Evolutionary conservation across 2,888 invertebrate genomes (phyloP), one percentile per base, ranked within the genome.

Genomic region (Iphiclides podalirius): DNA sequence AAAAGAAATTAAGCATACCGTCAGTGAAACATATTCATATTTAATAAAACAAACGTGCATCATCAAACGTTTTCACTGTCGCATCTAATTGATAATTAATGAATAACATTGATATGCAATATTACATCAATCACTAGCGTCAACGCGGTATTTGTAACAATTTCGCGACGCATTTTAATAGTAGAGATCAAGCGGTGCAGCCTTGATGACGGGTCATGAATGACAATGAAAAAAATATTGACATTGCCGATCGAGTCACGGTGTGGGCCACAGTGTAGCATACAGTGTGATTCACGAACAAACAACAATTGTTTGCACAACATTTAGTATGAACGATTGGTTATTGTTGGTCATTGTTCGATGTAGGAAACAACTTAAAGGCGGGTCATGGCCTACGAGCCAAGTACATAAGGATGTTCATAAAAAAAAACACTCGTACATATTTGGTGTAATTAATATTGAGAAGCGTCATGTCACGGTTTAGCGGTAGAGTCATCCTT

Each of bases 311-410:
- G 36, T 43, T 49, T 49, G 35, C 39, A 28, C 38, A 34, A 34
- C 43, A 49, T 33, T 38, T 23, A 26, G 20, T 15, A 13, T 17
- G 16, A 37, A 16, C 15, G 17, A 49, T 49, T 34, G 39, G 34
- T 43, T 38, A 43, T 48, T 42, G 33, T 31, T 7, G 36, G 11
- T 47, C 38, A 38, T 48, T 43, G 48, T 38, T 41, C 42, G 20
- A 36, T 15, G 42, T 15, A 38, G 26, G 43, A 43, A 43, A 42
- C 28, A n/a, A 11, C 11, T n/a, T 23, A 8, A 17, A 14, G 13
- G 17, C n/a, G 20, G 36, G 20, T 12, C 14, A 37, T 14, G n/a
- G 26, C 26, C 26, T n/a, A 40, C n/a, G n/a, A n/a, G 14, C 28
- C 40, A 14, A 40, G n/a, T n/a, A n/a, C n/a, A 7, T 26, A 26